Conservation (phyloP, 2,888 invertebrate species). For the Anoplius nigerrimus region DNA sequence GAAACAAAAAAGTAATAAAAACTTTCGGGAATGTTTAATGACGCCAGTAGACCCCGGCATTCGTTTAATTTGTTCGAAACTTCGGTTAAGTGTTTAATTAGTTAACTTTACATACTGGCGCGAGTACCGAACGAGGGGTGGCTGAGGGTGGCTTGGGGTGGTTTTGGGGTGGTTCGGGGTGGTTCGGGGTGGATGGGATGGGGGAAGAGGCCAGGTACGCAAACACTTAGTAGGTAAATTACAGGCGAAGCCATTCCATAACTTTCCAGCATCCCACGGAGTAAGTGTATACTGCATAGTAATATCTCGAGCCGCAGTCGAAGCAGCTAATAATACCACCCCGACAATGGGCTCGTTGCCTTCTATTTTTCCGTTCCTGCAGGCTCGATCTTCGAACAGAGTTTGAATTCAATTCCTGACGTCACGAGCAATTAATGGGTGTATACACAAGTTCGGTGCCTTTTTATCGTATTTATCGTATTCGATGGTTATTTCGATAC, state of each 20-base stretch:
- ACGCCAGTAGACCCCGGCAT: constrained; percentile 54
- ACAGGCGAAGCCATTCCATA: constrained; percentile 66
- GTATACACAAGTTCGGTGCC: no score
- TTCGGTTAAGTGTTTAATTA: constrained; percentile 69
- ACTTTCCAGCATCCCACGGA: constrained; percentile 58
- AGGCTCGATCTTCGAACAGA: no score
- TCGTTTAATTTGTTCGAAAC: constrained; percentile 66
- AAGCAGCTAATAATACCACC: constrained; percentile 57
- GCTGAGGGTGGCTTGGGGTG: no score
- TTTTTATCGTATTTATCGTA: no score
- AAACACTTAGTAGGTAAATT: constrained; percentile 70
- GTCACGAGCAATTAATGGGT: no score
- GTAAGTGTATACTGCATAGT: constrained; percentile 52
- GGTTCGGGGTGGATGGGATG: no score
- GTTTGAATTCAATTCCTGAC: no score
- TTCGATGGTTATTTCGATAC: no score
- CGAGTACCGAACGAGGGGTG: no score
- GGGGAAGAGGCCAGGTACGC: constrained; percentile 53
- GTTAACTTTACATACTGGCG: constrained; percentile 64
- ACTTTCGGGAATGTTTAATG: constrained; percentile 59
- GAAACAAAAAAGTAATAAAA: constrained; percentile 49
- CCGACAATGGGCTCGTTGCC: constrained; percentile 19
- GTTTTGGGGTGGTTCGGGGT: no score
- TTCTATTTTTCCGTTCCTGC: no score
- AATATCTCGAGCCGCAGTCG: constrained; percentile 47